phyloP scores from a whole-genome alignment of 2,797 vertebrate genomes.

The Graptemys geographica region DNA sequence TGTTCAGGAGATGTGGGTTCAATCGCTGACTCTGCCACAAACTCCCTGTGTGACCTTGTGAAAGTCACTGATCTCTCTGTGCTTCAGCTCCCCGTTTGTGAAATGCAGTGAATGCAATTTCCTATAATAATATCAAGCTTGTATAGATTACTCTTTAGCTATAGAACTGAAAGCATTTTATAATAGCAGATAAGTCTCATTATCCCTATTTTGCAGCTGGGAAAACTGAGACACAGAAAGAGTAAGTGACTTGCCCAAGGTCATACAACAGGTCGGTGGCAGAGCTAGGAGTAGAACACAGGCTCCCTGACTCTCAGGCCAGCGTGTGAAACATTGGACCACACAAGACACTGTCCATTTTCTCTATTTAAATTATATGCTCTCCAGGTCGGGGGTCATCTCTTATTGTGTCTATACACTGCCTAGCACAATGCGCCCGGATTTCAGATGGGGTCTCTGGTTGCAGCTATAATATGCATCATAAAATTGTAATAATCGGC shows the following conservation, averaged over 20 bases:
- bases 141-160: not conserved
- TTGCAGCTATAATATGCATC: not conserved
- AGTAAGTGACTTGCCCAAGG: not conserved
- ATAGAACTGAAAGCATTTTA: not conserved
- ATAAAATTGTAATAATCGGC: not conserved
- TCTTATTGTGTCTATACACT: not conserved
- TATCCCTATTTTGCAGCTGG: not conserved
- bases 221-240: not conserved
- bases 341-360: not conserved
- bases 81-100: not conserved
- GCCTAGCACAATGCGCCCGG: not conserved
- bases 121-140: not conserved
- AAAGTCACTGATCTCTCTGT: not conserved
- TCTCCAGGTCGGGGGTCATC: not conserved
- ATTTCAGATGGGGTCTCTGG: not conserved
- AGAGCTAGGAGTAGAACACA: not conserved
- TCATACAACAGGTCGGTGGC: not conserved
- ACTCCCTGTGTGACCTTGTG: too few relatives aligned
- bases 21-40: too few relatives aligned
- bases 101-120: not conserved
- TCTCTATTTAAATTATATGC: not conserved
- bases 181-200: not conserved
- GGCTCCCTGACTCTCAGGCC: not conserved
- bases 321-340: not conserved
- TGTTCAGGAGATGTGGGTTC: too few relatives aligned